Base-by-base conservation (phyloP, 2,888 invertebrate genomes). In the Callyntrura sp. region DNA sequence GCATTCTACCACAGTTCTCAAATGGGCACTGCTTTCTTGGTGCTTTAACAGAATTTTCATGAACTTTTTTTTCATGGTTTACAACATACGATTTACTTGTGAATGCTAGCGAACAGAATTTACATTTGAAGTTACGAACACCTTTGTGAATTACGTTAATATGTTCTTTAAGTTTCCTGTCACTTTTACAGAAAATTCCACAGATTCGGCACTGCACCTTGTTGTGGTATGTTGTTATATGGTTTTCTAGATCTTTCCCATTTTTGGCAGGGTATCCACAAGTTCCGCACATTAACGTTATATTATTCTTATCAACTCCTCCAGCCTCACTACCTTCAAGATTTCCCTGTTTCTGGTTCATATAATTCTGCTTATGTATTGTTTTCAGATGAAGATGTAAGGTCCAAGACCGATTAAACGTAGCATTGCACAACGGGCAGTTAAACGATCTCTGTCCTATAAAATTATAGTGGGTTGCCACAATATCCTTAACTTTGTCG, bases 181-280 rank as follows among this genome's bases (percentile, higher is more conserved):
- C 14, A 9, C n/a, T 25, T 12, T 45, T 20, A 62, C 25, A 76
- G 1, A 25, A 8, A 8, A 57, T 9, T 11, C 76, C 73, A 57
- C 88, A 83, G 5, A 28, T 62, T 2, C 1, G 14, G 25, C 70
- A 85, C 6, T 35, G n/a, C 11, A 70, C 0, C n/a, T 60, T 57
- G 3, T 28, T 17, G 17, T 82, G 82, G 6, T 28, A 8, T 14
- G 55, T 51, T 20, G 43, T 65, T 11, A 78, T 81, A 20, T 89
- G 89, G 20, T 70, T 85, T 3, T 45, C 55, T 0, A 89, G 45
- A 14, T 89, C 89, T 3, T 78, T 28, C 0, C 51, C 35, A 14
- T 84, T n/a, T 81, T 89, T 89, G 5, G 79, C 89, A 8, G 65
- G 48, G 55, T 89, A 89, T 3, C 85, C 89, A 48, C 89, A 89